Evolutionary conservation across 2,797 vertebrate genomes (phyloP), one percentile per base, ranked within the genome.

Genomic region (Echeneis naucrates): DNA sequence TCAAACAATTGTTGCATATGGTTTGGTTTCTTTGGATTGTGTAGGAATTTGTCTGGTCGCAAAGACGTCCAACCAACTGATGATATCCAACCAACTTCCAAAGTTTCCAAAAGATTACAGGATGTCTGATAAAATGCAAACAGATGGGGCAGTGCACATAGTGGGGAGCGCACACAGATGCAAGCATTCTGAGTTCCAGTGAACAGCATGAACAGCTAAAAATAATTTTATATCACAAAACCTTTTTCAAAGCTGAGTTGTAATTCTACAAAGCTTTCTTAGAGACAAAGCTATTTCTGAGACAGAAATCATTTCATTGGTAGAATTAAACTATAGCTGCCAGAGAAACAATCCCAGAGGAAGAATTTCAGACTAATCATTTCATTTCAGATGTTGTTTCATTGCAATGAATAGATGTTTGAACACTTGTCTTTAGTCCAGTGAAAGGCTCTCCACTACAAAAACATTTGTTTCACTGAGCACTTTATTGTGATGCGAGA

Each of bases 101-200:
- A 38, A 45, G 68, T 62, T 64, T 76, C 23, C 47, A 50, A 58
- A 60, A 68, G 45, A 70, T 33, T 35, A 74, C 66, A 74, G 47
- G 50, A 70, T 24, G 73, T 53, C 62, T 61, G 51, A 68, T 72
- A 59, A 38, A 67, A 77, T 8, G 61, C 71, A 78, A 78, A 72
- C 77, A 88, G 84, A 88, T 86, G 83, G 80, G 45, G 54, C 35
- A 32, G 51, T n/a, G 30, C 42, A 54, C 56, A 44, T 54, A 66
- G 45, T 26, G 16, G 42, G 62, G 56, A 72, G 48, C 55, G 65
- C 54, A 78, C 70, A 71, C 48, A 56, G 44, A 78, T 80, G 77
- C 68, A 61, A 37, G 14, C 26, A 35, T 42, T 75, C 53, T 63
- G 21, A 69, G 52, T 52, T 42, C 16, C 38, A 69, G 12, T 16